Conservation (phyloP, 2,113 vertebrate species). For the Xiphias gladius region DNA sequence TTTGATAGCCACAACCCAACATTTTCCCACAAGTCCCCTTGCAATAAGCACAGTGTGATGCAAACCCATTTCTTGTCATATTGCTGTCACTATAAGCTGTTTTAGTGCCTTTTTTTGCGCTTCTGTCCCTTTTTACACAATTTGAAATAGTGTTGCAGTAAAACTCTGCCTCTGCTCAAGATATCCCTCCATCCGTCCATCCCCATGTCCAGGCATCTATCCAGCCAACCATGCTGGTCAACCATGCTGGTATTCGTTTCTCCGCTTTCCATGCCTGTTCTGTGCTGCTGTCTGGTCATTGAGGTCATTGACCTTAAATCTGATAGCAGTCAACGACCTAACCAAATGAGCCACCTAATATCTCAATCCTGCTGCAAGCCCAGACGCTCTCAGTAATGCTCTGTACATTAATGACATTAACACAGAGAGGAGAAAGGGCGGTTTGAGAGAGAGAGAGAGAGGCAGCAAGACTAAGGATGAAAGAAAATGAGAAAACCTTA, state of each 20-base stretch:
- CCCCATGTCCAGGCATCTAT: slow-evolving; percentile 20
- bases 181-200: slow-evolving; percentile 25
- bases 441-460: neutral
- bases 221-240: slow-evolving; percentile 26
- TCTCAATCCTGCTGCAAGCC: slow-evolving; percentile 72
- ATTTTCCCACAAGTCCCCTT: neutral
- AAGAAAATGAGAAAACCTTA: slow-evolving; percentile 66
- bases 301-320: slow-evolving; percentile 81
- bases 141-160: slow-evolving; percentile 8
- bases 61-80: neutral
- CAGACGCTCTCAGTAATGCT: slow-evolving; percentile 64
- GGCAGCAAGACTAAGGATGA: slow-evolving; percentile 43
- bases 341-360: slow-evolving; percentile 80
- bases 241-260: slow-evolving; percentile 55
- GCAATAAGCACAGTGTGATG: neutral
- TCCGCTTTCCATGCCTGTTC: slow-evolving; percentile 63
- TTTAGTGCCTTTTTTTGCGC: neutral
- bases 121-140: slow-evolving; percentile 2
- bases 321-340: slow-evolving; percentile 80
- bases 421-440: slow-evolving; percentile 31
- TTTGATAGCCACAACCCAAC: neutral
- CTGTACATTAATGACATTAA: slow-evolving; percentile 72
- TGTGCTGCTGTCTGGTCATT: slow-evolving; percentile 69
- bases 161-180: neutral
- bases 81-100: neutral